Evolutionary conservation across 1,140 invertebrate genomes (phyloP), one percentile per base, ranked within the genome.

Genomic region (Tetragnatha versicolor): DNA sequence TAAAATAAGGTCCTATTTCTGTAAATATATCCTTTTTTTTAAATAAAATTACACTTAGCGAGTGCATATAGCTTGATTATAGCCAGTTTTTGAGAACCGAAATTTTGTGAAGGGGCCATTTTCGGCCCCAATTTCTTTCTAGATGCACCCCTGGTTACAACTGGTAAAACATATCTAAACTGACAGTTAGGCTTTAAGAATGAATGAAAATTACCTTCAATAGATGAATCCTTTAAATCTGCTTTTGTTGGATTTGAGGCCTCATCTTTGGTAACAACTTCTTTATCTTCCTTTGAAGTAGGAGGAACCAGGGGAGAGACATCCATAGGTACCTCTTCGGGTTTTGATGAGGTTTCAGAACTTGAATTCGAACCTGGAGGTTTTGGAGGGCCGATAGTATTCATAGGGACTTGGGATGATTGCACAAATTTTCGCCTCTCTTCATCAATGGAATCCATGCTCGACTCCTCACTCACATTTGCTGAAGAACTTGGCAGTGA

Each of bases 391-490:
- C 76, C 65, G 17, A 65, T 63, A 22, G 76, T 69, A 35, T 65
- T 79, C 10, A 65, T 79, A 31, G 63, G 63, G 55, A 53, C 37
- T 42, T 77, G 61, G 45, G 75, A 49, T 39, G 66, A 29, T 10
- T 49, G 65, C 39, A 69, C 35, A n/a, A 51, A 69, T 35, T 53
- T 79, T 37, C 60, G 68, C n/a, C 76, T 68, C 37, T 79, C 68
- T 49, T 80, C 79, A 37, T 77, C 73, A 37, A 80, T 53, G 12
- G 72, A 70, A 47, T 80, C 79, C 51, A 77, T 39, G 22, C 69
- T 80, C 9, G 73, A 77, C 49, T 80, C 79, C 49, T 77, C 79
- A 75, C 70, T 75, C 14, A 61, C 6, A 60, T 35, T 29, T 33
- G 39, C 22, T 35, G 65, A 68, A 35, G 63, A 69, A 63, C 42